Base-by-base conservation (phyloP, 1,140 invertebrate genomes). In the Samia ricini region DNA sequence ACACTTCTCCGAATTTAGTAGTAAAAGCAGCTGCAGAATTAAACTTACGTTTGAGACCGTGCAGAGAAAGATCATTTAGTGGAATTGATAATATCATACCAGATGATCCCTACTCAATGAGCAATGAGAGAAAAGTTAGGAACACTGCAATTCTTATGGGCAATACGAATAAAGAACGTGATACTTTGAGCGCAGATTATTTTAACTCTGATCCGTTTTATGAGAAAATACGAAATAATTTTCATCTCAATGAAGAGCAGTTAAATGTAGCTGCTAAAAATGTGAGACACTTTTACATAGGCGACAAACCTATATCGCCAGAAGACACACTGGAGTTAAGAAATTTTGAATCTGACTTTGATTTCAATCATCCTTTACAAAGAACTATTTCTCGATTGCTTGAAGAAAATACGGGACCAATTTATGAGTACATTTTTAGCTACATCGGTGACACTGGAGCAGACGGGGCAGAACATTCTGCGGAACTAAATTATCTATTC, bases 111-210 rank as follows among this genome's bases (percentile, higher is more conserved):
- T 83, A 69, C 61, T 70, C 76, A 18, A 60, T 88, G 18, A 76
- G 80, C 2, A 88, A 87, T 67, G 50, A 64, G 19, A 77, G 23
- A 42, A 89, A 88, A 76, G 66, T 89, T 0, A 71, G 66, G 59
- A 78, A 81, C 12, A 88, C 85, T 2, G 77, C 84, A 4, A 68
- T 89, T 52, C 64, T 89, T 24, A 87, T 89, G 55, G 87, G 87
- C 23, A 76, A 83, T 49, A 88, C 80, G 1, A 80, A 66, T 36
- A 77, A 69, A 29, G 85, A 88, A 67, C 59, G 64, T 24, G 64
- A 69, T 56, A 68, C 68, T 18, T 23, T 74, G 5, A 69, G 58
- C 20, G 70, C 68, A 7, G 61, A 72, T 60, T 86, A 85, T 66
- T 87, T 74, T 54, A 68, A 79, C n/a, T 69, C 36, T 6, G 78